Evolutionary conservation across 2,797 vertebrate species (phyloP).

Genomic region (Helostoma temminkii): DNA sequence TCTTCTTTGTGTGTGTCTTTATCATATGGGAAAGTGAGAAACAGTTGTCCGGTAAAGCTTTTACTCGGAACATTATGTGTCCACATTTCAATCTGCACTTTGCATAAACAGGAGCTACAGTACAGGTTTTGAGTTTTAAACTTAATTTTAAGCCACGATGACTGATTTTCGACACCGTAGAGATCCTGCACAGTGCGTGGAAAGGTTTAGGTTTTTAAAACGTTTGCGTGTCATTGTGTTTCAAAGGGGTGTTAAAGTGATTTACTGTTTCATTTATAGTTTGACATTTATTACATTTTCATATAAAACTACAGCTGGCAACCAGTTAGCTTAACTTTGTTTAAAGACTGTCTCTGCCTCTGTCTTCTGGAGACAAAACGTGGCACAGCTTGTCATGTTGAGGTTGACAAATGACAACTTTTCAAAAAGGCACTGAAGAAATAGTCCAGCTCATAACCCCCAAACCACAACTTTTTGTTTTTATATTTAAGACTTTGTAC

Average conservation of each 20-base stretch:
- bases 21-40: slow-evolving; percentile 60
- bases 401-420: neutral
- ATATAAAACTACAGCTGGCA: neutral
- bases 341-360: neutral
- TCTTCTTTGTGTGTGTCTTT: slow-evolving; percentile 20
- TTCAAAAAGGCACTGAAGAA: neutral
- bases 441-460: neutral
- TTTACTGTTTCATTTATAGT: neutral
- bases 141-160: neutral
- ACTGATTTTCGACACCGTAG: neutral
- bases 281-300: neutral
- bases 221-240: too few species aligned
- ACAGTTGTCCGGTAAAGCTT: slow-evolving; percentile 28
- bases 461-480: neutral
- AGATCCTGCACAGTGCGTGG: neutral
- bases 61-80: slow-evolving; percentile 5
- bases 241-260: too few species aligned
- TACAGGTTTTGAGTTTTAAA: slow-evolving; percentile 13
- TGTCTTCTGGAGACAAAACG: neutral
- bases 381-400: neutral
- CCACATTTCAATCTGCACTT: slow-evolving; percentile 26
- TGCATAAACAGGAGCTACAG: slow-evolving; percentile 20
- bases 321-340: slow-evolving; percentile 3
- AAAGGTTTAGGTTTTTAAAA: neutral
- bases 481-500: neutral